Evolutionary conservation across 2,113 vertebrate species (phyloP).

Genomic region (Lontra canadensis): DNA sequence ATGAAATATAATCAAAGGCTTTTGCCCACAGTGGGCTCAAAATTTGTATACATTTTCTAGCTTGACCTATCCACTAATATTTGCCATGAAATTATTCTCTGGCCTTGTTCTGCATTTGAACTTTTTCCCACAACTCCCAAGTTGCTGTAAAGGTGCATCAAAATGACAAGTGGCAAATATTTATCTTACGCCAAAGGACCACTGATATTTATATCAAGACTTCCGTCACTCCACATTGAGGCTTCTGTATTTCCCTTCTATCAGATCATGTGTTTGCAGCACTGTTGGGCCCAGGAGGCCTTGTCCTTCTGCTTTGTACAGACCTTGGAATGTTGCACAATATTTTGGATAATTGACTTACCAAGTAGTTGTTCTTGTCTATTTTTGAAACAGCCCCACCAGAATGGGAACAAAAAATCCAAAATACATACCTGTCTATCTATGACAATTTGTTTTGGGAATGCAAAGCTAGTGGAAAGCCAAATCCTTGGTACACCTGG

Average conservation of each 20-base stretch:
- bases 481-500: slow-evolving; percentile 89
- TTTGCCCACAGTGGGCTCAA: not conserved
- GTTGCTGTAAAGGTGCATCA: not conserved
- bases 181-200: not conserved
- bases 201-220: not conserved
- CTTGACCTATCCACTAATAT: not conserved
- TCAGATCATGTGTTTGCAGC: not conserved
- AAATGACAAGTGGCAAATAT: not conserved
- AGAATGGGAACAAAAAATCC: slow-evolving; percentile 91
- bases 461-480: slow-evolving; percentile 90
- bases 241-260: not conserved
- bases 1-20: not conserved
- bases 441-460: slow-evolving; percentile 92
- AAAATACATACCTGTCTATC: slow-evolving; percentile 89
- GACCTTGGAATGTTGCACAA: fast-evolving
- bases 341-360: not conserved
- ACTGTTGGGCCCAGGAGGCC: not conserved
- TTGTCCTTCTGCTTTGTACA: not conserved
- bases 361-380: not conserved
- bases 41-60: not conserved
- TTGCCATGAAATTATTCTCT: not conserved
- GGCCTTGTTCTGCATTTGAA: not conserved
- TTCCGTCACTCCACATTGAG: not conserved
- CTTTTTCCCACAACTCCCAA: not conserved
- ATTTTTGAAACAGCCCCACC: slow-evolving; percentile 78